phyloP scores from a whole-genome alignment of 1,140 invertebrate species.

The Tetranychus cinnabarinus region DNA sequence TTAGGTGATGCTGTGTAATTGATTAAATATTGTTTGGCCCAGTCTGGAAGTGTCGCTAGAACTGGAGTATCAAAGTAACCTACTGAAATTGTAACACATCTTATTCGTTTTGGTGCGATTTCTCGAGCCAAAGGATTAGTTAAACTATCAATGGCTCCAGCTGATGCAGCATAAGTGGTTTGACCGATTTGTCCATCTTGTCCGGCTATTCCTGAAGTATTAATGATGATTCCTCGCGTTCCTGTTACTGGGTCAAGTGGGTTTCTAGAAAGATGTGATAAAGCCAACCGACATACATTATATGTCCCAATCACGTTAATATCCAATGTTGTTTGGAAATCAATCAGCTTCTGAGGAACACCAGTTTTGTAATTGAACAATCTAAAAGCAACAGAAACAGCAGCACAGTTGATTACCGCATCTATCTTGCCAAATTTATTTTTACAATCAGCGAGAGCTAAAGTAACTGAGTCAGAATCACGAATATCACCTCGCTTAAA shows the following conservation, averaged over 20 bases:
- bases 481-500: slow-evolving; percentile 34
- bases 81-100: slow-evolving; percentile 30
- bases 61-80: slow-evolving; percentile 28
- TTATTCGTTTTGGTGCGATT: slow-evolving; percentile 24
- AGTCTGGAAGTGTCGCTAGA: slow-evolving; percentile 20
- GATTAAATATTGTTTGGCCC: slow-evolving; percentile 28
- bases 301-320: slow-evolving; percentile 56
- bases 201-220: slow-evolving; percentile 84
- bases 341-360: slow-evolving; percentile 35
- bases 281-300: slow-evolving; percentile 64
- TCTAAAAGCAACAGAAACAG: slow-evolving; percentile 62
- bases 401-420: slow-evolving; percentile 81
- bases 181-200: slow-evolving; percentile 92
- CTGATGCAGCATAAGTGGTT: slow-evolving; percentile 31
- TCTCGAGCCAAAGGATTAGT: slow-evolving; percentile 29
- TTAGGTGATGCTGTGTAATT: slow-evolving; percentile 61
- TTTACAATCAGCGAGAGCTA: slow-evolving; percentile 44
- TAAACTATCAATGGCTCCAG: slow-evolving; percentile 30
- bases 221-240: slow-evolving; percentile 73
- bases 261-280: slow-evolving; percentile 58
- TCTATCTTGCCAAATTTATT: slow-evolving; percentile 64
- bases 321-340: slow-evolving; percentile 29
- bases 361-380: slow-evolving; percentile 76
- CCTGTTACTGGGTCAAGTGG: slow-evolving; percentile 33
- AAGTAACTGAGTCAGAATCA: slow-evolving; percentile 50